Conservation (phyloP, 2,113 vertebrate genomes). For the Epinephelus fuscoguttatus region DNA sequence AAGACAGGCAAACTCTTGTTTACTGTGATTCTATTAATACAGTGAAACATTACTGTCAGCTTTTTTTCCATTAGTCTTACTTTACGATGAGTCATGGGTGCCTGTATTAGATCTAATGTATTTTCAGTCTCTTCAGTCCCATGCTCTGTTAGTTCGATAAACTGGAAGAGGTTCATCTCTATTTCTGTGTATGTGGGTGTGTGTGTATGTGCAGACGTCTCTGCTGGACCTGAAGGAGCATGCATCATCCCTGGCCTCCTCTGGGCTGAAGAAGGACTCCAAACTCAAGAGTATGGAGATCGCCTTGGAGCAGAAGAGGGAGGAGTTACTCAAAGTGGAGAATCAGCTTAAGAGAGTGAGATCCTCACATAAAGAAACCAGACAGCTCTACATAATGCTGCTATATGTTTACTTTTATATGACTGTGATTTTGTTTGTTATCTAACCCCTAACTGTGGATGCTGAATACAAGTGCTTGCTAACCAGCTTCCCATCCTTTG, state of each 20-base stretch:
- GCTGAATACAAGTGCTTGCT: background rate
- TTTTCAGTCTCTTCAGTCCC: slow-evolving; percentile 23
- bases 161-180: background rate
- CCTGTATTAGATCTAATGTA: slow-evolving; percentile 19
- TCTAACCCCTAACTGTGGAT: background rate
- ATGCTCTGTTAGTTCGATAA: slow-evolving; percentile 21
- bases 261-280: slow-evolving; percentile 97
- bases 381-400: background rate
- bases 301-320: slow-evolving; percentile 83
- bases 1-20: slow-evolving; percentile 2
- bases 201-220: slow-evolving; percentile 83
- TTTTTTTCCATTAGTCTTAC: slow-evolving; percentile 5
- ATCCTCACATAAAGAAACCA: background rate
- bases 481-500: slow-evolving; percentile 9
- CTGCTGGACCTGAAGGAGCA: slow-evolving; percentile 98
- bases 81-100: slow-evolving; percentile 30
- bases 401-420: background rate
- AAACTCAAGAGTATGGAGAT: slow-evolving; percentile 87
- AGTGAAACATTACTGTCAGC: background rate
- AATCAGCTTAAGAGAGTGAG: slow-evolving; percentile 86
- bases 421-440: background rate
- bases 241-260: slow-evolving; percentile 96
- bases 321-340: slow-evolving; percentile 86
- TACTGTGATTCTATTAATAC: slow-evolving; percentile 32
- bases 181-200: background rate